Evolutionary conservation across 2,113 vertebrate species (phyloP).

Genomic region (Dicentrarchus labrax): DNA sequence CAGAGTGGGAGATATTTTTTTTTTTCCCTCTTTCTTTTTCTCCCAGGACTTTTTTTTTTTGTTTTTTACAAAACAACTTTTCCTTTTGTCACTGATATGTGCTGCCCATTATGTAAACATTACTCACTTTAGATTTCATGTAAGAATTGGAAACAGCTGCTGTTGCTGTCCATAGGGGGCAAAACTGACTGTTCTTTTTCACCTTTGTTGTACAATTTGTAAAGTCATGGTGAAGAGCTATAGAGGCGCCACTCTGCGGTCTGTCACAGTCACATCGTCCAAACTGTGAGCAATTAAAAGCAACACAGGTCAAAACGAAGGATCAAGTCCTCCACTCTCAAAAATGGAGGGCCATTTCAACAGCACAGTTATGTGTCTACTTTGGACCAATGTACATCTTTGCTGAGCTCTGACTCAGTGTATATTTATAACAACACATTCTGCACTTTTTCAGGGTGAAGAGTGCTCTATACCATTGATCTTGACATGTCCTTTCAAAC

Average conservation of each 20-base stretch:
- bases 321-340: slow-evolving; percentile 51
- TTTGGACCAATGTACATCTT: slow-evolving; percentile 29
- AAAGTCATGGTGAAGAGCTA: slow-evolving; percentile 60
- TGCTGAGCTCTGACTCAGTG: slow-evolving; percentile 15
- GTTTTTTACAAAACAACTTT: slow-evolving; percentile 72
- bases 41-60: slow-evolving; percentile 41
- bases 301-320: slow-evolving; percentile 55
- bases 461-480: slow-evolving; percentile 28
- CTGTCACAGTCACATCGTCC: slow-evolving; percentile 64
- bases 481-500: slow-evolving; percentile 38
- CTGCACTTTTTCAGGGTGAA: background rate
- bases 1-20: slow-evolving; percentile 60
- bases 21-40: slow-evolving; percentile 27
- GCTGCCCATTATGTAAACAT: slow-evolving; percentile 74
- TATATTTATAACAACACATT: slow-evolving; percentile 23
- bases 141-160: slow-evolving; percentile 80
- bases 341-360: slow-evolving; percentile 34
- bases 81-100: slow-evolving; percentile 75
- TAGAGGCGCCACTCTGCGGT: slow-evolving; percentile 57
- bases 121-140: slow-evolving; percentile 66
- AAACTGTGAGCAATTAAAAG: slow-evolving; percentile 63
- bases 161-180: slow-evolving; percentile 46
- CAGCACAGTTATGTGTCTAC: slow-evolving; percentile 17
- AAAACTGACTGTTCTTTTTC: slow-evolving; percentile 57
- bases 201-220: slow-evolving; percentile 70